These are phyloP conservation scores for Hoplostethus atlanticus DNA, from an alignment of 2,797 vertebrate genomes.

Conservation along the genomic window DNA sequence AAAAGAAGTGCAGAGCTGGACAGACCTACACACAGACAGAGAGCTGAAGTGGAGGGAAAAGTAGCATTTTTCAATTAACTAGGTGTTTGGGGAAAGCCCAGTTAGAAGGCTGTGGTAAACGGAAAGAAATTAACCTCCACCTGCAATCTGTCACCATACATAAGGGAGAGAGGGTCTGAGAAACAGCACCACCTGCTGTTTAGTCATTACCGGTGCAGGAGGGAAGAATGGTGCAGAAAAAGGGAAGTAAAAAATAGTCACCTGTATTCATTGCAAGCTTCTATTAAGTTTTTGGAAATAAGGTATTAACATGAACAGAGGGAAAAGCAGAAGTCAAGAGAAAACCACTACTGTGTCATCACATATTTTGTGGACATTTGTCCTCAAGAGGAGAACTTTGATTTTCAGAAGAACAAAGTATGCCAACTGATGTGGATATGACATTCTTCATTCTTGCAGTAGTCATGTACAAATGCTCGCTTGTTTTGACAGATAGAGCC, in stretches of 20 bases:
- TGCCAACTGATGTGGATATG: slow-evolving; percentile 35
- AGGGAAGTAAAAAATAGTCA: neutral
- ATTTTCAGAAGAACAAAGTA: slow-evolving; percentile 35
- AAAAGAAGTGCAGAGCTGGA: neutral
- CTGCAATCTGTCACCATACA: neutral
- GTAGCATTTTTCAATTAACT: slow-evolving; percentile 5
- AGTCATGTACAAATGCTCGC: slow-evolving; percentile 38
- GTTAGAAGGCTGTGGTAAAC: slow-evolving; percentile 10
- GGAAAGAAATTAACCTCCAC: slow-evolving; percentile 1
- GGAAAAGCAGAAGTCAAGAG: slow-evolving; percentile 12
- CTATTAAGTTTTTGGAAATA: slow-evolving; percentile 11
- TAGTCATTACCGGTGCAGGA: slow-evolving; percentile 3
- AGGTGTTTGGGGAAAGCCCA: slow-evolving; percentile 3
- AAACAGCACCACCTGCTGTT: slow-evolving; percentile 55
- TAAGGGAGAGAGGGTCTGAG: neutral
- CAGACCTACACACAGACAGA: neutral
- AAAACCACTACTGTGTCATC: slow-evolving; percentile 65
- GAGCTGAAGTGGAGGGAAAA: slow-evolving; percentile 16
- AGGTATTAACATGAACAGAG: slow-evolving; percentile 10
- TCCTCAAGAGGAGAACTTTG: neutral
- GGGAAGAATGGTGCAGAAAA: neutral
- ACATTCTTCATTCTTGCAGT: slow-evolving; percentile 16
- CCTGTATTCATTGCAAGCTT: slow-evolving; percentile 16
- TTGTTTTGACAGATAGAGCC: slow-evolving; percentile 30
- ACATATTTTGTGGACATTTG: slow-evolving; percentile 27